Conservation (phyloP, 2,797 vertebrate species). For the Phaenicophaeus curvirostris region DNA sequence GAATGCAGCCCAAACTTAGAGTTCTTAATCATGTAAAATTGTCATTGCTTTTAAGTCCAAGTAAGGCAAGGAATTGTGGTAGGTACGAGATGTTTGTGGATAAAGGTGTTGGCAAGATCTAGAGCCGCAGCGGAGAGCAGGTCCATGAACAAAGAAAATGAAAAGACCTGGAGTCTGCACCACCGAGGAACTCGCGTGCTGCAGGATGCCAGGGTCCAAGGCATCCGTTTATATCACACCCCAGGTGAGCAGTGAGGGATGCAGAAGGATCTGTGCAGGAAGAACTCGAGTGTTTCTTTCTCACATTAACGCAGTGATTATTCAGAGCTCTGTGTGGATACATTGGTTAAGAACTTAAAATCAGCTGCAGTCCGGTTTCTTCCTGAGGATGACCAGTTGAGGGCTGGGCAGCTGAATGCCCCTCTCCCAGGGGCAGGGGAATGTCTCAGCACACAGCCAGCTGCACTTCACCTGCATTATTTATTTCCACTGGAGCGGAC, state of each 20-base stretch:
- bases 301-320: not conserved
- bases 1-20: slow-evolving; percentile 39
- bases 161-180: not conserved
- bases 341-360: not conserved
- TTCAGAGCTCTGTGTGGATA: not conserved
- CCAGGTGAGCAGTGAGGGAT: not conserved
- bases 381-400: not conserved
- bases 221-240: not conserved
- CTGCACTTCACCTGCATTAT: not conserved
- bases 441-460: not conserved
- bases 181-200: rapidly evolving
- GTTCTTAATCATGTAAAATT: slow-evolving; percentile 47
- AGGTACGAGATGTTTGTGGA: slow-evolving; percentile 22
- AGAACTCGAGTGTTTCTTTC: not conserved
- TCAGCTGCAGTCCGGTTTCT: not conserved
- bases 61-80: slow-evolving; percentile 20
- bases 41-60: slow-evolving; percentile 58
- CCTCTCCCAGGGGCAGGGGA: not conserved
- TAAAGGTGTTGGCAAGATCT: slow-evolving; percentile 6
- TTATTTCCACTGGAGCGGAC: not conserved
- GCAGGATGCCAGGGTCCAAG: not conserved
- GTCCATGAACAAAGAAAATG: not conserved
- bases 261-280: not conserved
- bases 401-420: not conserved
- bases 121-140: not conserved